A percentile compares a stretch with the other conserved stretches of the same genome.
Evolutionary conservation across 2,888 invertebrate genomes (phyloP).

Genomic region (Caenorhabditis wallacei): DNA sequence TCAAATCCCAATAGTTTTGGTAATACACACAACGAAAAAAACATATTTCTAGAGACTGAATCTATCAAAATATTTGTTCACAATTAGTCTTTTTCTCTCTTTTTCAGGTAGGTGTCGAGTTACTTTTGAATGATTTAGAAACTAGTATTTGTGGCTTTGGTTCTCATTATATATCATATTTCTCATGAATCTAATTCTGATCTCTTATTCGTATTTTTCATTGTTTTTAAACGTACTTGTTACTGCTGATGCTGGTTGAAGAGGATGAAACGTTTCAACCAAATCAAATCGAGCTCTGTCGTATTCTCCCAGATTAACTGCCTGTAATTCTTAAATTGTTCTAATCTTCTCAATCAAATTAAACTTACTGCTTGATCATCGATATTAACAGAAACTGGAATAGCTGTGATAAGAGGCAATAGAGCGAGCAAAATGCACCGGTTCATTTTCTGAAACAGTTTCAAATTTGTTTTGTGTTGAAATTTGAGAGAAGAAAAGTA

Average conservation of each 20-base stretch:
- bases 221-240: slow-evolving; percentile 58
- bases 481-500: slow-evolving; percentile 3
- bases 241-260: slow-evolving; percentile 69
- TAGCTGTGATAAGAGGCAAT: slow-evolving; percentile 40
- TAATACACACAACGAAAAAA: slow-evolving; percentile 5
- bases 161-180: slow-evolving; percentile 35
- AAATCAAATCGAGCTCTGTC: slow-evolving; percentile 73
- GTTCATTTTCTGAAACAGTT: slow-evolving; percentile 48
- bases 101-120: slow-evolving; percentile 51
- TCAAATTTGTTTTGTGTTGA: background rate
- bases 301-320: slow-evolving; percentile 71
- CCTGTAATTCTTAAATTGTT: slow-evolving; percentile 45
- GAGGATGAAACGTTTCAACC: slow-evolving; percentile 71
- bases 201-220: background rate
- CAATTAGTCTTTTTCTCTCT: slow-evolving; percentile 44
- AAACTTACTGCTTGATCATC: slow-evolving; percentile 60
- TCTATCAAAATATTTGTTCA: slow-evolving; percentile 58
- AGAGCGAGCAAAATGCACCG: slow-evolving; percentile 55
- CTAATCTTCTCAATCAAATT: background rate
- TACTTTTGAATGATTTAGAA: slow-evolving; percentile 46
- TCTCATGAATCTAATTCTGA: slow-evolving; percentile 14
- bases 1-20: slow-evolving; percentile 13
- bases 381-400: slow-evolving; percentile 61
- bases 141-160: slow-evolving; percentile 21
- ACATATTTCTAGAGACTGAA: background rate